Base-by-base conservation (phyloP, 2,797 vertebrate genomes). In the Mus minutoides region DNA sequence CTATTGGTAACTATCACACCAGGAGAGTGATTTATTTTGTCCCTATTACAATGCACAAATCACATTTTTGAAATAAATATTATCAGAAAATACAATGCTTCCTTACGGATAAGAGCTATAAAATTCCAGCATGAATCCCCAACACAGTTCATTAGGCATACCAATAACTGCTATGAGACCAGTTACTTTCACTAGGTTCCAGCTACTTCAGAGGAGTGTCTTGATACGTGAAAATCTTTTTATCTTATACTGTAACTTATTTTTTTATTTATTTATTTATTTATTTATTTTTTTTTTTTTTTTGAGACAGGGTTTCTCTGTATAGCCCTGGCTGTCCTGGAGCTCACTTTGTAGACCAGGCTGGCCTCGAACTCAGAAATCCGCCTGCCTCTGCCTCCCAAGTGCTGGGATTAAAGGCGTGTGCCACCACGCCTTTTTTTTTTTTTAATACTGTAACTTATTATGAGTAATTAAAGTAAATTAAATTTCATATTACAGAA, bases 1-100 rank as follows among this genome's bases (percentile, higher is more conserved):
- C 79, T 31, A 29, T n/a, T 96, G 86, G 97, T 97, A 96, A 96
- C 31, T 90, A 26, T 71, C 89, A 87, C 85, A 80, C 71, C 77
- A 88, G 6, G 75, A 83, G 91, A 77, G 56, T 94, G 58, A 73
- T 76, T 96, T 56, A 60, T 91, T 96, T 95, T 95, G 97, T 94
- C 91, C 85, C 96, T 78, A 79, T 95, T 95, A 93, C 0, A 97
- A 92, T 80, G 52, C 52, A 62, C 46, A 95, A 46, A 93, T 97
- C 88, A 40, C 94, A 78, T 91, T 97, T 96, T 97, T 90, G 62
- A 96, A 34, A 67, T 83, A 91, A 97, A 95, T 92, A 52, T 94
- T 95, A 97, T 92, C 86, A 94, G 92, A 93, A 97, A 86, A 97
- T 96, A 73, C 34, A 76, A 43, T 34, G 16, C 54, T 85, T 56